Base-by-base conservation (phyloP, 2,113 vertebrate species). In the Chionomys nivalis region DNA sequence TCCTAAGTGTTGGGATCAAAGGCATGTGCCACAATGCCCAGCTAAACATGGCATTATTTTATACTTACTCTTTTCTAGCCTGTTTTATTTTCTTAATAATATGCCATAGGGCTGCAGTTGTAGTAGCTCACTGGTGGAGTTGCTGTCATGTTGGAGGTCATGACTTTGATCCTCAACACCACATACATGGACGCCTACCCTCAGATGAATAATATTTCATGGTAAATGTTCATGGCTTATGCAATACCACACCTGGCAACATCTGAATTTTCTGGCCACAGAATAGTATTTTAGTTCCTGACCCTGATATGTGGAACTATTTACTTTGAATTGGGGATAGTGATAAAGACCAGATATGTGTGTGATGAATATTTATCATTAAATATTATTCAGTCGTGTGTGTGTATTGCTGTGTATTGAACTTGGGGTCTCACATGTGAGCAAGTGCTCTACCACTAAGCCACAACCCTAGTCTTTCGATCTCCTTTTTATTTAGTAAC, bases 41-140 rank as follows among this genome's bases (percentile, higher is more conserved):
- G n/a, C 39, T 75, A 94, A 39, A 82, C 76, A 47, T 7, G 39
- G 33, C 39, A 49, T 55, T 89, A 65, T 65, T 42, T 61, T 73
- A 17, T 88, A 31, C 24, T 23, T 26, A 63, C 33, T 86, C 63
- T 91, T 96, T 86, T 47, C 11, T 70, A 68, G 17, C 33, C 24
- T 86, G 42, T 73, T 91, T 55, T 83, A 58, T 93, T 93, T 96
- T 83, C 26, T 81, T 72, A 94, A 11, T n/a, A 28, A 11, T 66
- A 14, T 39, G 36, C 75, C 47, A 16, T 26, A 17, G n/a, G 78
- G n/a, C 65, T 16, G 1, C 12, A 28, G 17, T 26, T 61, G 17
- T 39, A 7, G 28, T 61, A 24, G 49, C 47, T 82, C 28, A 70
- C 5, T 16, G n/a, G 11, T 24, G 24, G 24, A 72, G 49, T 36